Conservation (phyloP, 2,113 vertebrate genomes). For the Microtus richardsoni region DNA sequence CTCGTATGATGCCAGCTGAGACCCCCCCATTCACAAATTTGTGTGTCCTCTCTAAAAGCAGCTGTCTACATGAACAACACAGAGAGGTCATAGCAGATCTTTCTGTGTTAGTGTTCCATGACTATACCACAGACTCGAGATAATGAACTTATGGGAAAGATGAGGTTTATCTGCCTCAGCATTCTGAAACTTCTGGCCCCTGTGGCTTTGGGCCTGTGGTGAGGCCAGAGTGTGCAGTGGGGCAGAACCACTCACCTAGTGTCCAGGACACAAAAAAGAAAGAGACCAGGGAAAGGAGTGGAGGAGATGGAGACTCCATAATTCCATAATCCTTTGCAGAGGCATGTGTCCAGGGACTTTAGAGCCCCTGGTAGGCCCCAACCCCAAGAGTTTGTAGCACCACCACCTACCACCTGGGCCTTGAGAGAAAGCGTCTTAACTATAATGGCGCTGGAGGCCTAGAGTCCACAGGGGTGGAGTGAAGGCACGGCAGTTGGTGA, state of each 20-base stretch:
- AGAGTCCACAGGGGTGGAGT: neutral
- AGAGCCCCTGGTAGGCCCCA: neutral
- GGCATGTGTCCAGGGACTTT: neutral
- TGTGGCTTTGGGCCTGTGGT: neutral
- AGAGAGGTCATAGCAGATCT: neutral
- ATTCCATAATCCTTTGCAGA: neutral
- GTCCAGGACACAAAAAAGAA: neutral
- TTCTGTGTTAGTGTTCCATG: neutral
- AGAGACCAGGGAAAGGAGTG: neutral
- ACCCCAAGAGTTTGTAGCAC: neutral
- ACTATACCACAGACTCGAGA: neutral
- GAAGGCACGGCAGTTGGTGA: too few species aligned
- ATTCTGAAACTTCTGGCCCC: neutral
- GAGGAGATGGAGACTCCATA: too few species aligned
- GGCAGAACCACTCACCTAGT: neutral
- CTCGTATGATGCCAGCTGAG: accelerated
- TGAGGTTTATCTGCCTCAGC: neutral
- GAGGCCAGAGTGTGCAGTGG: too few species aligned
- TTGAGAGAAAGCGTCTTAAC: neutral
- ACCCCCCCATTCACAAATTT: accelerated
- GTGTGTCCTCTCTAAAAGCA: neutral
- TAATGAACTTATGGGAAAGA: neutral
- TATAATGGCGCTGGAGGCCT: neutral
- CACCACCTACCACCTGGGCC: neutral
- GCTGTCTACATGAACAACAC: neutral